phyloP scores from a whole-genome alignment of 2,888 invertebrate genomes.

The Chaitophorus viminalis region DNA sequence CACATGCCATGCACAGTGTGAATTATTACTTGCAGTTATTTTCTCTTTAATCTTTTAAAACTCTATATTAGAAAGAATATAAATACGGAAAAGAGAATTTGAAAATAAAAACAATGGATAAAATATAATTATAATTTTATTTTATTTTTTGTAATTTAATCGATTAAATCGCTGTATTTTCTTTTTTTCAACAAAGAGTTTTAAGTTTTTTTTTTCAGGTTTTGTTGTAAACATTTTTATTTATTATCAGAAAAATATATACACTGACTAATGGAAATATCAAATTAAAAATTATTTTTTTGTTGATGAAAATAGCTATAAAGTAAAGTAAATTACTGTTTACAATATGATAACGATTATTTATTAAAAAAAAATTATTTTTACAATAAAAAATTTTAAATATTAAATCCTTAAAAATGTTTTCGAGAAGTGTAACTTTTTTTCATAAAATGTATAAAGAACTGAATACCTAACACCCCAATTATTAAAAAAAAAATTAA shows the following conservation, averaged over 20 bases:
- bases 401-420: not conserved
- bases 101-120: not conserved
- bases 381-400: not conserved
- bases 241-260: constrained; percentile 4
- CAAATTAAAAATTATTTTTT: not conserved
- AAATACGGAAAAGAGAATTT: not conserved
- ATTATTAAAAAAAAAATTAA: too few species aligned
- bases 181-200: not conserved
- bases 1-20: not conserved
- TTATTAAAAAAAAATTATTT: not conserved
- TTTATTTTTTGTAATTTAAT: not conserved
- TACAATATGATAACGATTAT: not conserved
- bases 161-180: not conserved
- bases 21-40: not conserved
- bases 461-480: not conserved
- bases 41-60: not conserved
- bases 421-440: not conserved
- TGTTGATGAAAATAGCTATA: not conserved
- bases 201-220: not conserved
- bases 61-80: not conserved
- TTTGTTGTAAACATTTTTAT: not conserved
- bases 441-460: not conserved
- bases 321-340: not conserved
- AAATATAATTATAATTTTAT: constrained; percentile 9
- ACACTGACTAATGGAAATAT: constrained; percentile 3